Evolutionary conservation across 1,140 invertebrate genomes (phyloP), one percentile per base, ranked within the genome.

Genomic region (Hylyphantes graminicola): DNA sequence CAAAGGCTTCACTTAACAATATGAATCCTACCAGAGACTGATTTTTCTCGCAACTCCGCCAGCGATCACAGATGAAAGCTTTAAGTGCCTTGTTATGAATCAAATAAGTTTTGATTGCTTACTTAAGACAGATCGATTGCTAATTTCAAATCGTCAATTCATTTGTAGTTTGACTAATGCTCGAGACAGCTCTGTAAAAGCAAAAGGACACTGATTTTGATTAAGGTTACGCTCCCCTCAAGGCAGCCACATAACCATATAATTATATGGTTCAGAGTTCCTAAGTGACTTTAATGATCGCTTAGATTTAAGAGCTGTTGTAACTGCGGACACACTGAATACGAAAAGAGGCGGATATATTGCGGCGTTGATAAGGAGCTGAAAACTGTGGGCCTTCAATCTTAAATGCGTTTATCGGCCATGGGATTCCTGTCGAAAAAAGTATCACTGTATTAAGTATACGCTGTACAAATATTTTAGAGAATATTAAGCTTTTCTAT

Each of bases 71-170:
- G 74, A 76, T 63, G 61, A 64, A 76, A 76, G 54, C 51, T n/a
- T 35, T 35, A 76, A 63, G 64, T 55, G 48, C 59, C 59, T 19
- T 63, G 55, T 63, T 63, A 63, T 17, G 15, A 11, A 63, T 55
- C 15, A 76, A 76, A 76, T 76, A 57, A 61, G 17, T 76, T 76
- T 76, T 76, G 74, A 76, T 76, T 76, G 74, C 74, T 76, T 76
- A 76, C 74, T 76, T 64, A 63, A 55, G n/a, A 74, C 11, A 65
- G 19, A 13, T 57, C 72, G 21, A 15, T 48, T 35, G 64, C 19
- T 21, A 65, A 65, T 65, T 13, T 35, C 48, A 12, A n/a, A n/a
- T 8, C n/a, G 11, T n/a, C n/a, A 65, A 65, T n/a, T 65, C 64
- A 65, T 65, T 35, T 35, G 35, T 35, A 35, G 35, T 35, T 35